Percentiles rank a stretch among this genome's conserved stretches.
Conservation (phyloP, 1,140 invertebrate genomes). For the Pygmarrhopalites habei region DNA sequence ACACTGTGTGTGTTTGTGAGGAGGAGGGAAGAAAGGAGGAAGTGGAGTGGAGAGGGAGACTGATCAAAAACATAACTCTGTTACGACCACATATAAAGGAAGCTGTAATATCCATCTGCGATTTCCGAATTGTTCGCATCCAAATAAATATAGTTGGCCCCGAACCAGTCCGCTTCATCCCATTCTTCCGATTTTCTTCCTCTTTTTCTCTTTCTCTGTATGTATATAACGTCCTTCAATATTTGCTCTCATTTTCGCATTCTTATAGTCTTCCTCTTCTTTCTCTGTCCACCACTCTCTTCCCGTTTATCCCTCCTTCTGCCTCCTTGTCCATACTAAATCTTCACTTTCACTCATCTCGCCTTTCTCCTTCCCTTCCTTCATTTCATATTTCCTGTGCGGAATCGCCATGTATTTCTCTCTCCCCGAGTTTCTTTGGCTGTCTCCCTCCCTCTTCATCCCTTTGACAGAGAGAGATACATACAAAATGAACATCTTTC, state of each 20-base stretch:
- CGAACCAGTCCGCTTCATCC: not conserved
- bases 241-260: constrained; percentile 29
- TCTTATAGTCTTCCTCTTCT: not conserved
- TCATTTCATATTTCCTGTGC: too few species aligned
- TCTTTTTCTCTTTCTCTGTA: not conserved
- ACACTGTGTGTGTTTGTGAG: too few species aligned
- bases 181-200: not conserved
- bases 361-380: too few species aligned
- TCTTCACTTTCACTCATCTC: too few species aligned
- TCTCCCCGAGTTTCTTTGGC: too few species aligned
- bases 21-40: too few species aligned
- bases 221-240: constrained; percentile 17
- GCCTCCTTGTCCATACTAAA: too few species aligned
- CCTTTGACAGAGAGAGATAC: too few species aligned
- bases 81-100: constrained; percentile 32
- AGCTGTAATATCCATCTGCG: constrained; percentile 32
- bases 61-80: constrained; percentile 36
- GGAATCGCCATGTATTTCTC: too few species aligned
- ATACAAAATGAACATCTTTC: too few species aligned
- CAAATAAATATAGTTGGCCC: constrained; percentile 30
- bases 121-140: constrained; percentile 30
- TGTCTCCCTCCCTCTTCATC: too few species aligned
- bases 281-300: not conserved
- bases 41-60: too few species aligned
- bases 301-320: constrained; percentile 2